phyloP scores from a whole-genome alignment of 2,113 vertebrate genomes.

The Oenanthe oenanthe region DNA sequence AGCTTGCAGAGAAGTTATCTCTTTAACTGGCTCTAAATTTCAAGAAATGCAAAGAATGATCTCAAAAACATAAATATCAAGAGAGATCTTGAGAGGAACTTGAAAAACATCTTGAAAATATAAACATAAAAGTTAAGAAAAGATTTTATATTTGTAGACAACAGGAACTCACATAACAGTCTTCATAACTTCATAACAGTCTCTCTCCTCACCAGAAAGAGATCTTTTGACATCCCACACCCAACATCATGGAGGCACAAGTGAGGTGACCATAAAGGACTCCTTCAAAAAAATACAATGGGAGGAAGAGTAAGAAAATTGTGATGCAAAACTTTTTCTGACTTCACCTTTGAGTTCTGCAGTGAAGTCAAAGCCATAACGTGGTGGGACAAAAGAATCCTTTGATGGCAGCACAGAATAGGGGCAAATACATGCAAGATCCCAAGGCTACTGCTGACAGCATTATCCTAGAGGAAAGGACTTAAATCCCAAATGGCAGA shows the following conservation, averaged over 20 bases:
- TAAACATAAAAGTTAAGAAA: neutral
- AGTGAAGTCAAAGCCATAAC: neutral
- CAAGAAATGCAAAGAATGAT: neutral
- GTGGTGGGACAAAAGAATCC: neutral
- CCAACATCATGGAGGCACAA: rapidly evolving
- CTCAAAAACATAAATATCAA: neutral
- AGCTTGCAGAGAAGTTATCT: neutral
- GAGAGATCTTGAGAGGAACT: neutral
- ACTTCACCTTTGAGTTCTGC: neutral
- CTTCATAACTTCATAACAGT: neutral
- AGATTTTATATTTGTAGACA: neutral
- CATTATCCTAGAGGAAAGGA: neutral
- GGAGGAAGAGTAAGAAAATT: neutral
- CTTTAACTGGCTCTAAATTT: neutral
- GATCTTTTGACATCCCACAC: neutral
- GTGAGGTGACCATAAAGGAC: neutral
- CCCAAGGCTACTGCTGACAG: neutral
- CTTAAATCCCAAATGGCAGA: neutral
- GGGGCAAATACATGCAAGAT: neutral
- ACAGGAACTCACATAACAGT: neutral
- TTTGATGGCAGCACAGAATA: neutral
- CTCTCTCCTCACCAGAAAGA: neutral
- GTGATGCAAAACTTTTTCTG: neutral
- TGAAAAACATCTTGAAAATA: neutral
- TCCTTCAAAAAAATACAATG: neutral